These are phyloP conservation scores for Stenoptilia bipunctidactyla DNA, from an alignment of 2,888 invertebrate species.

Conservation along the genomic window DNA sequence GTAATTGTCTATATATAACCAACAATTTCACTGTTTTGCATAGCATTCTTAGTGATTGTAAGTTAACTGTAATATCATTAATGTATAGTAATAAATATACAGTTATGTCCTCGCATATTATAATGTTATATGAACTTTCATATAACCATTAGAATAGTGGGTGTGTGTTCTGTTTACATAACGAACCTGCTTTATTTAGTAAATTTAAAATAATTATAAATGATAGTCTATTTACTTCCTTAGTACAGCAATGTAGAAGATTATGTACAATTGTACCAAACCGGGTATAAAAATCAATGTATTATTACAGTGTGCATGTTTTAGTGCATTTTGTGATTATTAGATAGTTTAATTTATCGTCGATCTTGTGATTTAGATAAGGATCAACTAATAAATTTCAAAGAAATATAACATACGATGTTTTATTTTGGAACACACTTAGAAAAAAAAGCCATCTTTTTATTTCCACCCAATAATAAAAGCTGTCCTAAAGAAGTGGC, in stretches of 20 bases:
- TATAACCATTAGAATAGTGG: constrained; percentile 7
- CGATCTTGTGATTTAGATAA: constrained; percentile 69
- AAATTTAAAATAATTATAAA: constrained; percentile 26
- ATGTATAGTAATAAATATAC: constrained; percentile 20
- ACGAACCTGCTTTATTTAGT: constrained; percentile 9
- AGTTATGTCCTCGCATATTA: constrained; percentile 47
- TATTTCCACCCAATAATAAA: too few species aligned
- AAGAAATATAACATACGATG: too few species aligned
- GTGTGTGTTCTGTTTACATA: constrained; percentile 12
- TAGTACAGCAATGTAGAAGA: constrained; percentile 33
- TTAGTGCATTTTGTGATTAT: constrained; percentile 72
- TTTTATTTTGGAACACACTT: too few species aligned
- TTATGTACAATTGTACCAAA: constrained; percentile 33
- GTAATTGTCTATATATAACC: too few species aligned
- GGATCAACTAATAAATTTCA: constrained; percentile 41
- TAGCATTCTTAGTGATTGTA: background rate
- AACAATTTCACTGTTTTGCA: background rate
- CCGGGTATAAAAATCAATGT: constrained; percentile 58
- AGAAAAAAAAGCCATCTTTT: too few species aligned
- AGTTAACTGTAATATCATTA: constrained; percentile 31
- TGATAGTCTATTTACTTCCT: constrained; percentile 33
- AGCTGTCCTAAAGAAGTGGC: too few species aligned
- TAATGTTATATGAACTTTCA: constrained; percentile 2
- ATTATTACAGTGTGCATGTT: constrained; percentile 68
- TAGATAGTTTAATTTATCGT: constrained; percentile 70